Base-by-base conservation (phyloP, 2,113 vertebrate species). In the Stigmatopora argus region DNA sequence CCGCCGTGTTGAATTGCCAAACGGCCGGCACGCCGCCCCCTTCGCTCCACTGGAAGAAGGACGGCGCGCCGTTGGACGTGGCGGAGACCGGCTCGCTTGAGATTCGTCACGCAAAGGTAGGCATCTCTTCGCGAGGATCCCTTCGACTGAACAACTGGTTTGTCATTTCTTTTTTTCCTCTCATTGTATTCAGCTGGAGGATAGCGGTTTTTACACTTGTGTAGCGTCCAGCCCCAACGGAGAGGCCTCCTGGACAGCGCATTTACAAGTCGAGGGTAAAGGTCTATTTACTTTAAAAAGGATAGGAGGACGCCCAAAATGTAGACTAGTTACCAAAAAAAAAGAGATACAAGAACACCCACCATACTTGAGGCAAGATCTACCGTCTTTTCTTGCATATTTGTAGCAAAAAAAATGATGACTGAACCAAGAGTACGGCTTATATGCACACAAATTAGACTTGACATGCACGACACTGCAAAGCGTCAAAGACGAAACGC, bases 131-230 rank as follows among this genome's bases (percentile, higher is more conserved):
- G 7, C 21, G 19, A 12, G 23, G 62, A 48, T 0, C 18, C 3
- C 15, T 23, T 17, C 46, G 35, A 3, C 9, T 46, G 71, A 17
- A 1, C 5, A 61, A 7, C 49, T n/a, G 11, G 38, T 58, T 7
- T 41, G 1, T 31, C 26, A 67, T 12, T 65, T 53, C 7, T 34
- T 10, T 62, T 0, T 13, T 65, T 0, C 35, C 5, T 18, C 21
- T 87, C 62, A 75, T 75, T 87, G 11, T 52, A 3, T 69, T 79
- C 87, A 99, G 97, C 90, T 98, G 71, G 94, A 93, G 0, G 96
- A 98, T 73, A 94, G 93, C 0, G 97, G 97, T 60, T 88, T 93
- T 60, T 98, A 98, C 83, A 94, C 94, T 45, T 99, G 97, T 85
- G 87, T 93, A 3, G 95, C 93, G 17, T 95, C 96, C 13, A 96